Evolutionary conservation across 1,140 invertebrate genomes (phyloP).

Genomic region (Philopotamus ludificatus): DNA sequence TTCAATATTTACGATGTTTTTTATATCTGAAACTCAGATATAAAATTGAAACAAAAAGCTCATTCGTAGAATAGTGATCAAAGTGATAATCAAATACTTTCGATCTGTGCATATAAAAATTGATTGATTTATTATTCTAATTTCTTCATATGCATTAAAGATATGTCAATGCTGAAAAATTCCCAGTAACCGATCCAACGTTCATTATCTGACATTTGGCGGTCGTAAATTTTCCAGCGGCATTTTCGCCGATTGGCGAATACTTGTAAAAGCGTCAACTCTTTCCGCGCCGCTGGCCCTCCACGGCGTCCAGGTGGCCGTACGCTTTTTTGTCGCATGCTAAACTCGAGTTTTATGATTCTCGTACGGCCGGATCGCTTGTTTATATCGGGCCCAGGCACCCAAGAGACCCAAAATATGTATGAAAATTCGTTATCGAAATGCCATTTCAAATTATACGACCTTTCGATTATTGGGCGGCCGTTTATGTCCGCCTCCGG

Average conservation of each 20-base stretch:
- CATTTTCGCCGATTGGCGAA: conserved; percentile 15
- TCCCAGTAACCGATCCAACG: conserved; percentile 36
- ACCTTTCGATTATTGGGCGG: conserved; percentile 26
- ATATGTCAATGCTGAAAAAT: too few species aligned
- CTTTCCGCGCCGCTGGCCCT: conserved; percentile 1
- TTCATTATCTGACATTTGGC: conserved; percentile 33
- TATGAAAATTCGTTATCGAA: conserved; percentile 39
- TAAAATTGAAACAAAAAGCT: too few species aligned
- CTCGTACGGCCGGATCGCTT: conserved; percentile 25
- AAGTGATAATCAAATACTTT: too few species aligned
- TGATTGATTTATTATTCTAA: too few species aligned
- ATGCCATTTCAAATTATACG: conserved; percentile 33
- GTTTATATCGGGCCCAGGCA: conserved; percentile 27
- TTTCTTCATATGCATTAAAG: too few species aligned
- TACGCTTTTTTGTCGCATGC: conserved; percentile 39
- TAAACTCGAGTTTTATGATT: conserved; percentile 37
- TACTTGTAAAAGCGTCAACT: conserved; percentile 9
- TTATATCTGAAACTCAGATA: too few species aligned
- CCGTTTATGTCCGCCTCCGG: neutral
- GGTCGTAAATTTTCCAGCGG: conserved; percentile 37
- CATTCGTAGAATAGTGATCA: too few species aligned
- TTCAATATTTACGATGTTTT: too few species aligned
- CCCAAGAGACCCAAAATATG: too few species aligned
- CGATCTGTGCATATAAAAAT: too few species aligned
- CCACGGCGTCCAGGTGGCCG: conserved; percentile 27